Evolutionary conservation across 2,888 invertebrate genomes (phyloP), one percentile per base, ranked within the genome.

Genomic region (Scaptodrosophila latifasciaeformis): DNA sequence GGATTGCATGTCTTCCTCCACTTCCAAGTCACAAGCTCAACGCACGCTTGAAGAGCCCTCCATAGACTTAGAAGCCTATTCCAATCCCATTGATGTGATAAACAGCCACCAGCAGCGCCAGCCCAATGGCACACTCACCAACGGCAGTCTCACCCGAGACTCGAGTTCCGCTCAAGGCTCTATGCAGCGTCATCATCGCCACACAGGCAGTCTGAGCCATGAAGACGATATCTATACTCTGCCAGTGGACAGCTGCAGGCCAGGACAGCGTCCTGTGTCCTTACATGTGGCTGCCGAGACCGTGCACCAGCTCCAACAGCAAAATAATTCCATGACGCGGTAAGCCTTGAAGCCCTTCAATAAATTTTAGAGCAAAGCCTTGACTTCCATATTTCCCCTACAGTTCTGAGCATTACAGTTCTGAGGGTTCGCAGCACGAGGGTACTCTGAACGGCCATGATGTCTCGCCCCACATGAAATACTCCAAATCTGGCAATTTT

Each of bases 41-140:
- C 4, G 13, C 34, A 12, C 44, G 50, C 56, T 56, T 21, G 71
- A 68, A 45, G 77, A 80, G 17, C 59, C 55, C 3, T 70, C 77
- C 13, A 68, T 83, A 49, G 86, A 86, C 51, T 66, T 84, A 57
- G 86, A 86, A 27, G 84, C 85, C 46, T 89, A 89, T 68, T 88
- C 89, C 6, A 88, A 88, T 85, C 89, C 89, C 43, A 87, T 88
- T 37, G 89, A 89, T 84, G 80, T 89, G 54, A 79, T 88, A 31
- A 85, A 81, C 53, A 86, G 81, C 67, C 81, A 81, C 64, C 83
- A 83, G 56, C 69, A 74, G 45, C 81, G 82, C 24, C 66, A 67
- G 47, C 82, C 65, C 48, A 84, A 74, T 29, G 81, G 78, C 24
- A 70, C 70, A 10, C 57, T 81, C 37, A 81, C 74, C 40, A 79